Percentiles rank a stretch among this genome's conserved stretches.
Evolutionary conservation across 2,797 vertebrate species (phyloP).

Genomic region (Phoebastria nigripes): DNA sequence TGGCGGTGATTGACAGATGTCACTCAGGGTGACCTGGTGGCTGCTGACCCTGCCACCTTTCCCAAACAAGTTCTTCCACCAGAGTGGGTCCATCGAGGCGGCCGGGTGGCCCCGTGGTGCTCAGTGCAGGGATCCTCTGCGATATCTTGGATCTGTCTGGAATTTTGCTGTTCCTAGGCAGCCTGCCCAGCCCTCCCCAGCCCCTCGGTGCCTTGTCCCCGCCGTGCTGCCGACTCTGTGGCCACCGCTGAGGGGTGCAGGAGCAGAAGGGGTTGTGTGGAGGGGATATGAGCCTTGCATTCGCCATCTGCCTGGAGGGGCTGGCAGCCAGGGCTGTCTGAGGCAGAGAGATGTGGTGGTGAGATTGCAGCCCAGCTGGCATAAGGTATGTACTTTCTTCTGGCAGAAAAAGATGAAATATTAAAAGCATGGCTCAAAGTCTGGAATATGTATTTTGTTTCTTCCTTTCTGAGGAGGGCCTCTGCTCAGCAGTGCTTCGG

Average conservation of each 20-base stretch:
- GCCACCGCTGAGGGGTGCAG: not conserved
- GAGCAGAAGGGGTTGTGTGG: not conserved
- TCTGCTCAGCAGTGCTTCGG: not conserved
- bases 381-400: not conserved
- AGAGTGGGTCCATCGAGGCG: fast-evolving
- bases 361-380: not conserved
- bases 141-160: not conserved
- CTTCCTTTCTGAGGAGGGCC: not conserved
- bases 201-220: not conserved
- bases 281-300: not conserved
- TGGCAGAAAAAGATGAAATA: conserved; percentile 24
- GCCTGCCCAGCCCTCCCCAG: not conserved
- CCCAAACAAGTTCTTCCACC: not conserved
- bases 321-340: conserved; percentile 13
- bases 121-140: not conserved
- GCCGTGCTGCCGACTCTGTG: not conserved
- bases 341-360: not conserved
- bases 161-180: not conserved
- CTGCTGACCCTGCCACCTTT: not conserved
- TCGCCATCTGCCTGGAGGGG: conserved; percentile 36
- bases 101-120: fast-evolving
- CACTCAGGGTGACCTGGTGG: not conserved
- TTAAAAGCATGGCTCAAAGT: conserved; percentile 5
- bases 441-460: not conserved
- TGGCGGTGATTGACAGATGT: not conserved